Evolutionary conservation across 2,888 invertebrate species (phyloP).

Genomic region (Machimus rusticus): DNA sequence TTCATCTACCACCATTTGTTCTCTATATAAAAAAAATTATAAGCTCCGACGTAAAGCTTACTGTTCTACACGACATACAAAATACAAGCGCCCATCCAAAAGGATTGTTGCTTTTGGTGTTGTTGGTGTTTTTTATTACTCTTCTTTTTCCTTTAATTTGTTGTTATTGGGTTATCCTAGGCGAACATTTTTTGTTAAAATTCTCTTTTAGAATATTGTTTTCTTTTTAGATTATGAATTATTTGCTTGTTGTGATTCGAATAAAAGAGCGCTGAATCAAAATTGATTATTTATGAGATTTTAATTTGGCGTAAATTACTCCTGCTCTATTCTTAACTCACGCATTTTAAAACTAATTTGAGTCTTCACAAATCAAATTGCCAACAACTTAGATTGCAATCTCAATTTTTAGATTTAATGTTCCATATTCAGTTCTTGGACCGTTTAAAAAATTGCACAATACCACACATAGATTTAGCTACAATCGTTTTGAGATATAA

Average conservation of each 20-base stretch:
- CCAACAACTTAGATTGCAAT: not conserved
- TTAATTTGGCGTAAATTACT: not conserved
- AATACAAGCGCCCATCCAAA: not conserved
- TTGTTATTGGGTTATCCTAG: not conserved
- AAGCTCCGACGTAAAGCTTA: not conserved
- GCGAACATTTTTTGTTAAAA: not conserved
- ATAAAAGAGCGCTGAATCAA: not conserved
- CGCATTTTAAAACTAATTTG: not conserved
- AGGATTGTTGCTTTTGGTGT: not conserved
- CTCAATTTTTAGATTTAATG: too few relatives aligned
- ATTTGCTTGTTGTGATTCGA: not conserved
- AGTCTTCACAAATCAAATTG: not conserved
- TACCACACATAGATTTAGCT: too few relatives aligned
- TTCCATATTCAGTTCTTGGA: too few relatives aligned
- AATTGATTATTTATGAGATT: not conserved
- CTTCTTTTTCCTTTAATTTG: not conserved
- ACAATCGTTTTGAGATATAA: not conserved
- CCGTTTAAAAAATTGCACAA: not conserved
- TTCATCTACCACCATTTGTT: not conserved
- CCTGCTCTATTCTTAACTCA: not conserved
- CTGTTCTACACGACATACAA: not conserved
- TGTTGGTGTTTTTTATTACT: not conserved
- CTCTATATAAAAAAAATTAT: not conserved
- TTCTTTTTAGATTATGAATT: not conserved
- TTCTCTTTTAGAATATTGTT: not conserved